Base-by-base conservation (phyloP, 53 echinoderm and acorn worm genomes). In the Actinopyga echinites region DNA sequence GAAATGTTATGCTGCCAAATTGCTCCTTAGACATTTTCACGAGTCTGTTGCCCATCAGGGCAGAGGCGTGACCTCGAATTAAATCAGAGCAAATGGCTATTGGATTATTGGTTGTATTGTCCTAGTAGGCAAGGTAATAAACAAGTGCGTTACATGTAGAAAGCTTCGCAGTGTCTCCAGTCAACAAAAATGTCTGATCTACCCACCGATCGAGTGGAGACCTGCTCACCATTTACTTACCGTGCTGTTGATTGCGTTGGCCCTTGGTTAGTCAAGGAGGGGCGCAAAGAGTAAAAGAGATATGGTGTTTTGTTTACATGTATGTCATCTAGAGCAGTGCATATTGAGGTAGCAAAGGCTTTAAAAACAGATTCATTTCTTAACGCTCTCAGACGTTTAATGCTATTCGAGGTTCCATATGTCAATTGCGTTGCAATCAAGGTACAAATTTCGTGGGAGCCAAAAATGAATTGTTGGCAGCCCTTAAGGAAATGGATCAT, bases 171-270 rank as follows among this genome's bases (percentile, higher is more conserved):
- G 32, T 20, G 20, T 4, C 23, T 4, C 8, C 4, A 23, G 25
- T 21, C 40, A 58, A 21, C 58, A 80, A 31, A 58, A 25, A 80
- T 83, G 83, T 32, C 67, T 64, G 82, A 82, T 36, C 38, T 82
- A 38, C 82, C 83, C 10, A 32, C 30, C 26, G 81, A 87, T 53
- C n/a, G 87, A 65, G 43, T 81, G 22, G 34, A 87, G 38, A 71
- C 87, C 26, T 67, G 81, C 10, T 69, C 87, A 34, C 81, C 87
- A 30, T 86, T 86, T 65, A 65, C 80, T 19, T 80, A 79, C 34
- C 59, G 86, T 65, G 58, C 75, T 23, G 80, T 86, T 19, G 86
- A 86, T 28, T 82, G 44, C 19, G 67, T 87, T 55, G 87, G 87
- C 10, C 87, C 87, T 12, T 87, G 69, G 37, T 56, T 66, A 17